Conservation (phyloP, 1,140 invertebrate genomes). For the Ooceraea biroi region DNA sequence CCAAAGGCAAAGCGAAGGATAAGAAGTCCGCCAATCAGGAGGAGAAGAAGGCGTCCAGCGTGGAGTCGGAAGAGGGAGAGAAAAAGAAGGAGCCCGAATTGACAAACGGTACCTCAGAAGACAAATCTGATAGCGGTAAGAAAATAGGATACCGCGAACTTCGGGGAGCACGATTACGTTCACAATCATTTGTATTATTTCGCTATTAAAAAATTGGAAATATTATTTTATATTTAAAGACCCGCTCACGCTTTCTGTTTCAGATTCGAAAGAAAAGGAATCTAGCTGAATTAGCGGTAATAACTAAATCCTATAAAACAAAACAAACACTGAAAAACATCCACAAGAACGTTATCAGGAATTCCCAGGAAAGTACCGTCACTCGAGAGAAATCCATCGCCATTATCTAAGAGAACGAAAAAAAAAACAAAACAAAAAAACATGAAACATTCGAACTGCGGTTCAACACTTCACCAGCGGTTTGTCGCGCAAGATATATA, state of each 20-base stretch:
- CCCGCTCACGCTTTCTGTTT: slow-evolving; percentile 66
- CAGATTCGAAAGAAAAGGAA: slow-evolving; percentile 87
- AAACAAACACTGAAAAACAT: slow-evolving; percentile 62
- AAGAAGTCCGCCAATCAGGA: slow-evolving; percentile 90
- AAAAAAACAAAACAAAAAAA: not conserved
- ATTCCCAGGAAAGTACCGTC: slow-evolving; percentile 64
- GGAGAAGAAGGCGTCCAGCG: slow-evolving; percentile 87
- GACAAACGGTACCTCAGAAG: slow-evolving; percentile 87
- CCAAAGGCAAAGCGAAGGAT: slow-evolving; percentile 90
- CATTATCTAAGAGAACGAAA: slow-evolving; percentile 43
- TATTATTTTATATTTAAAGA: not conserved
- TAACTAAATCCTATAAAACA: slow-evolving; percentile 61
- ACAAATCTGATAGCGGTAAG: slow-evolving; percentile 86
- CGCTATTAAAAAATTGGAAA: slow-evolving; percentile 9
- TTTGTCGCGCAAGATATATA: slow-evolving; percentile 22
- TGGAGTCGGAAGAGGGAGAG: slow-evolving; percentile 87
- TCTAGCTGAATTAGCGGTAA: slow-evolving; percentile 84
- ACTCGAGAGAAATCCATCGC: slow-evolving; percentile 61
- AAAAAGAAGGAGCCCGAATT: slow-evolving; percentile 87
- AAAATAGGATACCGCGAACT: slow-evolving; percentile 18
- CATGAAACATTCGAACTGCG: too few species aligned
- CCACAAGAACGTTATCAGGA: slow-evolving; percentile 61
- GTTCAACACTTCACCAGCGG: slow-evolving; percentile 20
- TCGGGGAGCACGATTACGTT: not conserved
- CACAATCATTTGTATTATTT: slow-evolving; percentile 10